Base-by-base conservation (phyloP, 1,140 invertebrate species). In the Andricus grossulariae region DNA sequence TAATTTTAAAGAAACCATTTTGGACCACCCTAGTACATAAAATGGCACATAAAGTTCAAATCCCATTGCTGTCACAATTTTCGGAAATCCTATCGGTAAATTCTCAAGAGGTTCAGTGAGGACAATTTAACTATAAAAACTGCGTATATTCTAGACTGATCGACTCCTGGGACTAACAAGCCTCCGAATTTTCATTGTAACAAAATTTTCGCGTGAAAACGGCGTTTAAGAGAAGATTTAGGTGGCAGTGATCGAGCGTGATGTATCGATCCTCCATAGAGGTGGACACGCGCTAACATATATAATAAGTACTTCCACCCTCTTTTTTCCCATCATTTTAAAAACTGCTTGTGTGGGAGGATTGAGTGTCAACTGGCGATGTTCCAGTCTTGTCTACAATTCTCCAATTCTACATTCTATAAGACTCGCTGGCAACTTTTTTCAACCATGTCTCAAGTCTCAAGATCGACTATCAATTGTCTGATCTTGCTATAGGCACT, bases 201-300 rank as follows among this genome's bases (percentile, higher is more conserved):
- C 8, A 16, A 51, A 39, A 75, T 75, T 50, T 70, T 50, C 25
- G 74, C 74, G 51, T 75, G 60, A 51, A 75, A 75, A 75, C 60
- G 60, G 32, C 50, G 54, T 54, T 51, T 51, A 70, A 15, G 49
- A 32, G 50, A 50, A 70, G 50, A 60, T 70, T 66, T 54, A 50
- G 19, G 13, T 76, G 75, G 75, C 75, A 72, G 75, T 76, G 75
- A 76, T 76, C 32, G 75, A 76, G 45, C 19, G 50, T 76, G 74
- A 76, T 76, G 51, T 72, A 76, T 76, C 71, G 75, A 75, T 71
- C 45, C 32, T 10, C 1, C 52, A 71, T 71, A 52, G 32, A 13
- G 21, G 19, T 55, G 18, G 66, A 75, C 66, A 75, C 60, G 50
- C 74, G 74, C 74, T 51, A 32, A 32, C 70, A 51, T 66, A 49